Evolutionary conservation across 2,888 invertebrate genomes (phyloP).

Genomic region (Xanthostigma xanthostigma): DNA sequence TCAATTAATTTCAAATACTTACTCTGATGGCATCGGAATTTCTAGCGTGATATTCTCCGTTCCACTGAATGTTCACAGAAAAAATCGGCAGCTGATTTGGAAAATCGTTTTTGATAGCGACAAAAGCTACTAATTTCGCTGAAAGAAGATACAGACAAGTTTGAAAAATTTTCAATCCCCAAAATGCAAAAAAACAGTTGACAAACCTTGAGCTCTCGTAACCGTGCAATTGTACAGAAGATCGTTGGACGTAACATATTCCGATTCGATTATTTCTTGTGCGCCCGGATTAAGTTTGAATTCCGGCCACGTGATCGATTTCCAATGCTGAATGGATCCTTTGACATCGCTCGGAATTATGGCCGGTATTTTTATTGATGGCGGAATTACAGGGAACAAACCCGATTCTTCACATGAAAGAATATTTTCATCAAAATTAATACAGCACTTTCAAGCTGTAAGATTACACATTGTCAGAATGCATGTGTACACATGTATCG

Average conservation of each 20-base stretch:
- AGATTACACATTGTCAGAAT: no score
- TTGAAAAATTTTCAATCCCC: not conserved
- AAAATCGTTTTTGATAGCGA: conserved; percentile 71
- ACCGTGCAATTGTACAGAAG: conserved; percentile 43
- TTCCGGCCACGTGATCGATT: conserved; percentile 50
- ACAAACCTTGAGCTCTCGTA: no score
- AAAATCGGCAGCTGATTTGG: conserved; percentile 67
- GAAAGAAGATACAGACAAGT: conserved; percentile 17
- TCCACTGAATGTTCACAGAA: conserved; percentile 56
- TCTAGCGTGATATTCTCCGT: conserved; percentile 45
- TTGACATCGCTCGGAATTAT: conserved; percentile 33
- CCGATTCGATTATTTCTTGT: conserved; percentile 36
- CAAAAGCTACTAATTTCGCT: conserved; percentile 62
- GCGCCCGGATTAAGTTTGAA: conserved; percentile 40
- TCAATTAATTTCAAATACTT: conserved; percentile 17
- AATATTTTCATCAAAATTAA: no score
- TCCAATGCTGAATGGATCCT: conserved; percentile 53
- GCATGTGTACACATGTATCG: no score
- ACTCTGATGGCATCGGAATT: conserved; percentile 59
- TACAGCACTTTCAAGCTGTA: no score
- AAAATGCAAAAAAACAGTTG: no score
- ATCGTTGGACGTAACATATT: conserved; percentile 43
- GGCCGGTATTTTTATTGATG: conserved; percentile 13
- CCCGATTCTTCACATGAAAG: conserved; percentile 22
- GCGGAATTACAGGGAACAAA: conserved; percentile 21